Evolutionary conservation across 2,888 invertebrate genomes (phyloP), one percentile per base, ranked within the genome.

Genomic region (Blomia tropicalis): DNA sequence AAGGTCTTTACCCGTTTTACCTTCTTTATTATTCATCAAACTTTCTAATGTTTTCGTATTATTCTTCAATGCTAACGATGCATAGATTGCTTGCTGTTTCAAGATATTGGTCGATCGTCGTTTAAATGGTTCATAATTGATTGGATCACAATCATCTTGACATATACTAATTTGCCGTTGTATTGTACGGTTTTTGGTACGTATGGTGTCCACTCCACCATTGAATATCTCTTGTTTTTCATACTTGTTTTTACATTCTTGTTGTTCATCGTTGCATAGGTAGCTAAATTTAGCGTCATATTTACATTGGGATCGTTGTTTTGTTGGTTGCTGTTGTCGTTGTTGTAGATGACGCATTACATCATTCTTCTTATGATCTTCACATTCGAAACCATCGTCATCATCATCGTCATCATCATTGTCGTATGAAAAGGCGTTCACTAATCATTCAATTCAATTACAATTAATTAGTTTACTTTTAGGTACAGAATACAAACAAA

Each of bases 361-460:
- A 47, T 47, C 51, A 82, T n/a, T n/a, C n/a, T n/a, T n/a, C n/a
- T n/a, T n/a, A n/a, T n/a, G n/a, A 70, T 81, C 81, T 71, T 86
- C 85, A 58, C 84, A 83, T 72, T 86, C 85, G 36, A 84, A 84
- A 68, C 84, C 84, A 3, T 81, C 79, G 66, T 82, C 82, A 23
- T 78, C 54, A 53, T 62, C 78, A 66, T 80, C 81, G n/a, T n/a
- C n/a, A n/a, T n/a, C n/a, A n/a, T n/a, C n/a, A n/a, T n/a, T 17
- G 69, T 82, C 80, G 70, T 81, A 79, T 7, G 79, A 78, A 70
- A 80, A 82, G 43, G 79, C 77, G 14, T 62, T 36, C 1, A 58
- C 62, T 62, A 11, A 29, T 44, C 31, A 25, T 17, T 23, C 4
- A 4, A 44, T 27, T 27, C 4, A 11, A 44, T 70, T 69, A 51